phyloP scores from a whole-genome alignment of 1,140 invertebrate genomes.

The Drosophila pruinosa region DNA sequence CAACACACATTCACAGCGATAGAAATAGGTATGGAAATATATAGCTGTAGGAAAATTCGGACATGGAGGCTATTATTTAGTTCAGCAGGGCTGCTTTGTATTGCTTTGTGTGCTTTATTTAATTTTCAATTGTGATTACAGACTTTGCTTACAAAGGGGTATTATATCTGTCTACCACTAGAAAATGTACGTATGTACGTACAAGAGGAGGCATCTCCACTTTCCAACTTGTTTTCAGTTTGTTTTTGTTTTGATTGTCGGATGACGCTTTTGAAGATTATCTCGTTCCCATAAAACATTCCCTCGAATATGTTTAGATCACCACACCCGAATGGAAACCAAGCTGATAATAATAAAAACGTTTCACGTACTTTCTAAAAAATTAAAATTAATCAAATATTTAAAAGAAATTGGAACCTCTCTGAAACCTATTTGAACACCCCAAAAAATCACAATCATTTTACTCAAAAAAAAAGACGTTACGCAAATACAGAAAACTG shows the following conservation, averaged over 20 bases:
- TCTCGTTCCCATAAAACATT: constrained; percentile 22
- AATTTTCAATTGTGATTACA: not conserved
- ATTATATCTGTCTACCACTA: too few species aligned
- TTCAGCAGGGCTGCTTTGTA: constrained; percentile 13
- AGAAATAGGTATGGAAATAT: not conserved
- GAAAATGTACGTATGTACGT: too few species aligned
- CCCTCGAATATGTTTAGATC: constrained; percentile 52
- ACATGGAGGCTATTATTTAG: constrained; percentile 12
- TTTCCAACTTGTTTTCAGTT: not conserved
- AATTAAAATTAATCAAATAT: constrained; percentile 33
- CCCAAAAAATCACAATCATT: not conserved
- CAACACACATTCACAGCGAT: not conserved
- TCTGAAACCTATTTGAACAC: too few species aligned
- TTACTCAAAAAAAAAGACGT: not conserved
- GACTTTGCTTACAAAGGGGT: too few species aligned
- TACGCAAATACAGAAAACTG: constrained; percentile 16
- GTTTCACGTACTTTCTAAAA: constrained; percentile 46
- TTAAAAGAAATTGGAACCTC: constrained; percentile 35
- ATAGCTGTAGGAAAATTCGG: constrained; percentile 23
- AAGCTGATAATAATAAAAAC: constrained; percentile 44
- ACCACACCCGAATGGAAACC: constrained; percentile 24
- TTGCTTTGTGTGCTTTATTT: constrained; percentile 36
- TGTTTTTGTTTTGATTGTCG: constrained; percentile 23
- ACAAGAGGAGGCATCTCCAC: too few species aligned
- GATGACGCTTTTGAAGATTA: constrained; percentile 21